Percentiles rank a stretch among this genome's conserved stretches.
phyloP scores from a whole-genome alignment of 2,113 vertebrate species.

The Rhynchopsitta pachyrhyncha region DNA sequence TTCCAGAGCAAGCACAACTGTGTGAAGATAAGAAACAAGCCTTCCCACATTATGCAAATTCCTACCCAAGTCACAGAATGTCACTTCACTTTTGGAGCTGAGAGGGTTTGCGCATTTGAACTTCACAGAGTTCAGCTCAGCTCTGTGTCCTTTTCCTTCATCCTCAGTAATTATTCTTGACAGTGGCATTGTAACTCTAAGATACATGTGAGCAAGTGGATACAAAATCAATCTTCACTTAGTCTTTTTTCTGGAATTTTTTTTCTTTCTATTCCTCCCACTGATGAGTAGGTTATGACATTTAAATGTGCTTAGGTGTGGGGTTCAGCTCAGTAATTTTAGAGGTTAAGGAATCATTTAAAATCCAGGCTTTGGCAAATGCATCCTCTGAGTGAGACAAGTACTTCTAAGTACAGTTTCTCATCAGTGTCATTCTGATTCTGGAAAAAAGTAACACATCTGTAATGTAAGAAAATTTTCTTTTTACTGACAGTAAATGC shows the following conservation, averaged over 20 bases:
- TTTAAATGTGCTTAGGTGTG: neutral
- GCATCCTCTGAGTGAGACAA: neutral
- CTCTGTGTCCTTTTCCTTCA: neutral
- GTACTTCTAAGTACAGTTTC: neutral
- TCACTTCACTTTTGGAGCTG: neutral
- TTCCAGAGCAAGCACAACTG: neutral
- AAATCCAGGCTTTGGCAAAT: neutral
- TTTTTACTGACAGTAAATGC: neutral
- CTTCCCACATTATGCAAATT: slow-evolving; percentile 45
- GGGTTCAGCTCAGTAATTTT: neutral
- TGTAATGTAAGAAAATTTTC: neutral
- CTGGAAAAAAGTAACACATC: neutral
- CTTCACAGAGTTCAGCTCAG: slow-evolving; percentile 1
- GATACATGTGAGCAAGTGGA: neutral
- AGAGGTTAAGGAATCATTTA: neutral
- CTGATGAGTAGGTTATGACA: slow-evolving; percentile 7
- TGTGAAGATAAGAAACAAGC: slow-evolving; percentile 37
- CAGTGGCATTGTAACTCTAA: neutral
- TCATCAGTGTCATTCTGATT: neutral
- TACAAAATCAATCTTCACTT: slow-evolving; percentile 6
- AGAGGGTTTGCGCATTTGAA: slow-evolving; percentile 8
- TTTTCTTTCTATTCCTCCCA: neutral
- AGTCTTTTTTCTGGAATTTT: neutral
- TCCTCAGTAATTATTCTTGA: neutral
- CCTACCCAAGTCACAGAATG: neutral